Conservation (phyloP, 2,797 vertebrate species). For the Odontamblyopus rebecca region DNA sequence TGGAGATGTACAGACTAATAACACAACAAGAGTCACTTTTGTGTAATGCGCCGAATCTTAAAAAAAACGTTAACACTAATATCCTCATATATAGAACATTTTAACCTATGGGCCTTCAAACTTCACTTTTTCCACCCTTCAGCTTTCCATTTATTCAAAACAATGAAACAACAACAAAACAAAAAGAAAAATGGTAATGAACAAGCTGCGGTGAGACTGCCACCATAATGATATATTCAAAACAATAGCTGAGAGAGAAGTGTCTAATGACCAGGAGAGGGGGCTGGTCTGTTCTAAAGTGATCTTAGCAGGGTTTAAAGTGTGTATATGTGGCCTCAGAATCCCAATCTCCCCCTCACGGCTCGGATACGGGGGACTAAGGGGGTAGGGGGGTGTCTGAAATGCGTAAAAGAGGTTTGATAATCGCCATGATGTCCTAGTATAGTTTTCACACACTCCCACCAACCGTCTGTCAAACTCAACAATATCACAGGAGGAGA, state of each 20-base stretch:
- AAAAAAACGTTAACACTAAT: no score
- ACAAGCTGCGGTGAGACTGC: conserved; percentile 57
- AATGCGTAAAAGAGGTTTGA: conserved; percentile 49
- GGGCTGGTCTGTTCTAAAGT: conserved; percentile 44
- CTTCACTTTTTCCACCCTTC: conserved; percentile 26
- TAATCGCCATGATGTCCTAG: conserved; percentile 49
- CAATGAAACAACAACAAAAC: conserved; percentile 39
- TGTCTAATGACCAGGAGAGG: conserved; percentile 62
- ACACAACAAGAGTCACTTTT: no score
- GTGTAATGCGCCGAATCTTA: no score
- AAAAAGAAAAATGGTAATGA: conserved; percentile 57
- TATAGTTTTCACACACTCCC: conserved; percentile 71
- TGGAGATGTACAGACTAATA: no score
- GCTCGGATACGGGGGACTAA: not conserved
- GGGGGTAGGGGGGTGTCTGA: conserved; percentile 15
- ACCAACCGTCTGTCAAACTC: conserved; percentile 69
- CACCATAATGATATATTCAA: conserved; percentile 72
- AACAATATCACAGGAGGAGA: conserved; percentile 43
- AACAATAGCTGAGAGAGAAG: conserved; percentile 61
- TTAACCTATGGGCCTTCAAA: not conserved
- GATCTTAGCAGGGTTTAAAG: conserved; percentile 52
- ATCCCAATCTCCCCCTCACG: conserved; percentile 58
- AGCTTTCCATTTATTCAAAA: conserved; percentile 63
- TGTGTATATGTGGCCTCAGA: conserved; percentile 55
- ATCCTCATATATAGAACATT: not conserved